These are phyloP conservation scores for Drosophila kurseongensis DNA, from an alignment of 1,140 invertebrate species.

Conservation along the genomic window DNA sequence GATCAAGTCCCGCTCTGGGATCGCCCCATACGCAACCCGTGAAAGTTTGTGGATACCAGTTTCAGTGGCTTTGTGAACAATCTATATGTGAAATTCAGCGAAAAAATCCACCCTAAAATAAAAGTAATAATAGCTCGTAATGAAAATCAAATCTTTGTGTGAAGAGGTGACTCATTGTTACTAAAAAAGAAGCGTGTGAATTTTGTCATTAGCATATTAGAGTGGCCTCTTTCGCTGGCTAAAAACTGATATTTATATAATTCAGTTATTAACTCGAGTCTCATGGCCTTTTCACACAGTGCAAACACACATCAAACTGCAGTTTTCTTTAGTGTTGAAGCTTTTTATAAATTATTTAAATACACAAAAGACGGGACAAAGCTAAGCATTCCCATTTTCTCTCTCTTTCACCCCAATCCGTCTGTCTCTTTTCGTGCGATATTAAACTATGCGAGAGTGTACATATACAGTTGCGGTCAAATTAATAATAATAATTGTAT, in stretches of 20 bases:
- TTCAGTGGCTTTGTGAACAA: slow-evolving; percentile 51
- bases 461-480: slow-evolving; percentile 11
- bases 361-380: slow-evolving; percentile 4
- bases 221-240: slow-evolving; percentile 20
- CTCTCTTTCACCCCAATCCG: slow-evolving; percentile 10
- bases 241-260: slow-evolving; percentile 21
- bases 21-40: slow-evolving; percentile 42
- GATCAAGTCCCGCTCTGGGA: slow-evolving; percentile 19
- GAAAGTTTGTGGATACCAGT: slow-evolving; percentile 74
- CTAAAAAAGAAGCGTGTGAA: slow-evolving; percentile 11
- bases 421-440: background rate
- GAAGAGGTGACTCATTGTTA: slow-evolving; percentile 17
- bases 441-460: slow-evolving; percentile 11
- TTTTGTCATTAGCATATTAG: background rate
- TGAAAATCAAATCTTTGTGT: slow-evolving; percentile 20
- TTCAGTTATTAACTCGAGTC: slow-evolving; percentile 8
- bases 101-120: slow-evolving; percentile 31
- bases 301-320: background rate
- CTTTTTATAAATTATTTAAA: slow-evolving; percentile 13
- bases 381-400: background rate
- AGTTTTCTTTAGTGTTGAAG: background rate
- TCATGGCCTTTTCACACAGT: background rate
- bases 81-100: slow-evolving; percentile 34
- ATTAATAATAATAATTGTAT: background rate
- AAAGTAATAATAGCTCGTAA: slow-evolving; percentile 42